These are phyloP conservation scores for Colostygia pectinataria DNA, from an alignment of 2,888 invertebrate genomes.

Conservation along the genomic window DNA sequence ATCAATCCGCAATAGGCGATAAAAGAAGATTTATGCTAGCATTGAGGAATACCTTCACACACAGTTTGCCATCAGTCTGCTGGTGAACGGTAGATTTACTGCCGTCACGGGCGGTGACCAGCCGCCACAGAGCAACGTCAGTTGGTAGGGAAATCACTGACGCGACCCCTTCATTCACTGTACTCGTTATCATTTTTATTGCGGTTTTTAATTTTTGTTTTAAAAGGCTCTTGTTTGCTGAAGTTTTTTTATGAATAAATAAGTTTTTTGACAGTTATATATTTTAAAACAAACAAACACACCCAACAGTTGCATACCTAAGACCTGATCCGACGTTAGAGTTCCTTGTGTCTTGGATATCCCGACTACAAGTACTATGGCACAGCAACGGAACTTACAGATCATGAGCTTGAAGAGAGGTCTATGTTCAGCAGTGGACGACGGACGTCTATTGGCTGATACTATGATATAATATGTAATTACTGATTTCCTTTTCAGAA, in stretches of 20 bases:
- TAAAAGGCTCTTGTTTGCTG: not conserved
- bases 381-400: no score
- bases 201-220: slow-evolving; percentile 1
- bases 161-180: slow-evolving; percentile 11
- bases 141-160: not conserved
- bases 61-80: slow-evolving; percentile 46
- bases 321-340: no score
- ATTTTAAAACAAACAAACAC: no score
- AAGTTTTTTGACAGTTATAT: not conserved
- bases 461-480: no score
- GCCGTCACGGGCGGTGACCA: slow-evolving; percentile 21
- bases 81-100: slow-evolving; percentile 39
- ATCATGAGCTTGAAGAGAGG: no score
- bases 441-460: no score
- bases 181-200: slow-evolving; percentile 13
- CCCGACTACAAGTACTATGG: no score
- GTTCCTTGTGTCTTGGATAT: no score
- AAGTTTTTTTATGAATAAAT: not conserved
- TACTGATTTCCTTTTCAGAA: no score
- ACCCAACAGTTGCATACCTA: no score
- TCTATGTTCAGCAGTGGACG: no score
- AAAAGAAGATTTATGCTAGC: slow-evolving; percentile 45
- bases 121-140: not conserved
- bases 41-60: slow-evolving; percentile 61
- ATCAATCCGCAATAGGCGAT: slow-evolving; percentile 10